Evolutionary conservation across 92 coral and sea anemone species (phyloP), one percentile per base, ranked within the genome.

Genomic region (Pocillopora grandis): DNA sequence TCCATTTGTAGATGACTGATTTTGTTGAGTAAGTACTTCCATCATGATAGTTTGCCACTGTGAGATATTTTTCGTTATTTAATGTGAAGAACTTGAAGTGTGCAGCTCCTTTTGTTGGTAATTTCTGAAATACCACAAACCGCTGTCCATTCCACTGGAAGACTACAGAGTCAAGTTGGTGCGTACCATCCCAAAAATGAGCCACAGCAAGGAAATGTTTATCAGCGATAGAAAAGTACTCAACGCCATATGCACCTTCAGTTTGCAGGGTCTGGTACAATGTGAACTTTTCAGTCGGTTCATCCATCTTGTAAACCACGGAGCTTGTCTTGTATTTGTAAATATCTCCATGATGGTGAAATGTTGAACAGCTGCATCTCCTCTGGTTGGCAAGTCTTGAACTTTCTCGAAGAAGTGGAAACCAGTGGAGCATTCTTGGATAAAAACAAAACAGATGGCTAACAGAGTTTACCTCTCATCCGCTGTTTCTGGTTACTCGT

Each of bases 371-470:
- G n/a, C 86, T 31, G 19, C 58, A 16, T 75, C 86, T 63, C 89
- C 89, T 33, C 57, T 73, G 35, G 86, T 86, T 55, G 89, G 86
- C 1, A 86, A 65, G 72, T 86, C 89, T 65, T 86, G 86, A 37
- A 86, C 66, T 20, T 80, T 80, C 60, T 86, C 89, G 9, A 86
- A 86, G 67, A 80, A 86, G 33, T 86, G 80, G 3, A 86, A 85
- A 18, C 89, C 86, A 66, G 37, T n/a, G 14, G 42, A 23, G 5
- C 71, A 66, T 7, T 16, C 42, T 42, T 42, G n/a, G 37, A 23
- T 21, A n/a, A 4, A 64, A 64, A 18, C n/a, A 4, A n/a, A 15
- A 14, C 0, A 15, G 1, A 6, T 23, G 23, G 49, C 1, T 6
- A 6, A 2, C 49, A 2, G 3, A 42, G 49, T 42, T 42, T 42